phyloP scores from a whole-genome alignment of 2,113 vertebrate genomes.

The Lepisosteus osseus region DNA sequence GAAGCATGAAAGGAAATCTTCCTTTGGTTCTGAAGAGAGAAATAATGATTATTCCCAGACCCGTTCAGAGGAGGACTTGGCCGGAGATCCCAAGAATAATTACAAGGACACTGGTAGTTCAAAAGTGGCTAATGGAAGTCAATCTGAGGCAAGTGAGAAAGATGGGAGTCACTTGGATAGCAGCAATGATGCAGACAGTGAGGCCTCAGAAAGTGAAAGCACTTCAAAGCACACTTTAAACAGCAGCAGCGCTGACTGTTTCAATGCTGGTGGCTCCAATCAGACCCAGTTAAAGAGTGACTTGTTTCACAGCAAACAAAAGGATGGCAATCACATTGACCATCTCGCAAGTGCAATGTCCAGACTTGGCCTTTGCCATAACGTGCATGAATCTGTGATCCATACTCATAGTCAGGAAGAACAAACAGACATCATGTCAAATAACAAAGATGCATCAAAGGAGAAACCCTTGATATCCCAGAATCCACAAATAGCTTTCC shows the following conservation, averaged over 20 bases:
- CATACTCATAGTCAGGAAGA: slow-evolving; percentile 48
- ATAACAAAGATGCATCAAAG: slow-evolving; percentile 41
- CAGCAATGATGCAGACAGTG: slow-evolving; percentile 90
- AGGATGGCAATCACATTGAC: slow-evolving; percentile 33
- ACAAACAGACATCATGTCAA: slow-evolving; percentile 41
- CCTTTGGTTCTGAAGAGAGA: slow-evolving; percentile 37
- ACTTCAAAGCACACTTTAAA: slow-evolving; percentile 35
- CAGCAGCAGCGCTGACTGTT: slow-evolving; percentile 14
- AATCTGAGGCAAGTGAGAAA: slow-evolving; percentile 82
- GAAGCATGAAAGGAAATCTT: slow-evolving; percentile 53
- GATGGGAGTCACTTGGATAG: slow-evolving; percentile 78
- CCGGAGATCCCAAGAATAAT: slow-evolving; percentile 22
- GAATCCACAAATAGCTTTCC: slow-evolving; percentile 80
- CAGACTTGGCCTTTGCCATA: slow-evolving; percentile 67
- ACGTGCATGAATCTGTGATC: slow-evolving; percentile 46
- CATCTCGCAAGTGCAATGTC: slow-evolving; percentile 70
- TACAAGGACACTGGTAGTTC: neutral
- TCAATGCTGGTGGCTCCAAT: slow-evolving; percentile 14
- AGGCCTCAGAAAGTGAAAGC: slow-evolving; percentile 86
- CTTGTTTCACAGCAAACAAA: neutral
- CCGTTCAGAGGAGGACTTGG: slow-evolving; percentile 55
- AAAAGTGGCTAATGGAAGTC: slow-evolving; percentile 65
- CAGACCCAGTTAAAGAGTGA: slow-evolving; percentile 27
- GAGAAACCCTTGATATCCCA: slow-evolving; percentile 39
- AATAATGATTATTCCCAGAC: slow-evolving; percentile 43